Base-by-base conservation (phyloP, 2,113 vertebrate genomes). In the Upupa epops region DNA sequence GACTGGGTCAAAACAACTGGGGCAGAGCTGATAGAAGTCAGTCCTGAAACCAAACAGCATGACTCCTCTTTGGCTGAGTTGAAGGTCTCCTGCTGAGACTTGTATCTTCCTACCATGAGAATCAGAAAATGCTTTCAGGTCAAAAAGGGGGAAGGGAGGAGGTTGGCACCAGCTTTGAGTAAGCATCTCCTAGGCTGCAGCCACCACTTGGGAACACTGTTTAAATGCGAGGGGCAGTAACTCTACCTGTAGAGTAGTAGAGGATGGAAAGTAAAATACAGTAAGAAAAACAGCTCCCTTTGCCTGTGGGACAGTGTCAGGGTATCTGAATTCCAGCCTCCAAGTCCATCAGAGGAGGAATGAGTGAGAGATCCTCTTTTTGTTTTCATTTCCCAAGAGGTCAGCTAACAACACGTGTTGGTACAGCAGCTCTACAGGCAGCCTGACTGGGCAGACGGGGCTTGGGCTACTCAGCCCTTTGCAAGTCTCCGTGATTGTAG, bases 71-170 rank as follows among this genome's bases (percentile, higher is more conserved):
- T 31, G 45, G 54, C 85, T 83, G 21, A 63, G 86, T 19, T 40
- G 58, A 11, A 18, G 73, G 9, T 90, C 93, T 97, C 97, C 95
- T 98, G 98, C 98, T 88, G 77, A 95, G 97, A 97, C 98, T 97
- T 98, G 98, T 82, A 93, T 17, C 68, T 74, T 37, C 82, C 82
- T 29, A 59, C 8, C 29, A 59, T 64, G 29, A 86, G 63, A 83
- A 36, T 48, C 4, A 19, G 64, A 83, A 91, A 83, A 83, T 93
- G 64, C 88, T 88, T 64, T 68, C 48, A 18, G 75, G 56, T 77
- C 64, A 32, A 8, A 83, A 46, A 73, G 69, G 14, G 78, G 82
- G 85, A 73, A 61, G 59, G 79, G 55, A 83, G 69, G 80, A 90
- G 60, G 52, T 3, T 21, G 71, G 74, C 45, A 28, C 15, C 48